phyloP scores from a whole-genome alignment of 2,888 invertebrate species.

The Vanessa cardui region DNA sequence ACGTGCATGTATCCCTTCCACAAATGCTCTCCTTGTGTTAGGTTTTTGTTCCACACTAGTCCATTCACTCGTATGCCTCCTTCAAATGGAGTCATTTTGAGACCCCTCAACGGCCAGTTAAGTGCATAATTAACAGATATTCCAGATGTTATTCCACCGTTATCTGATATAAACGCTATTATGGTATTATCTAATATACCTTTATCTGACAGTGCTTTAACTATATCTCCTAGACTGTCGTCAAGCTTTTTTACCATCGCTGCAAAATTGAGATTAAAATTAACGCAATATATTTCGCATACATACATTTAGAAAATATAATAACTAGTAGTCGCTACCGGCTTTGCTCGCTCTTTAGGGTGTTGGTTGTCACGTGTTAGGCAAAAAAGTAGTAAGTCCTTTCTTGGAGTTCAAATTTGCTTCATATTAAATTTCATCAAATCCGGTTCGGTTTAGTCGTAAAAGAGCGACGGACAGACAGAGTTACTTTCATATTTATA shows the following conservation, averaged over 20 bases:
- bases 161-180: constrained; percentile 93
- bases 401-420: too few species aligned
- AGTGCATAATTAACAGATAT: constrained; percentile 88
- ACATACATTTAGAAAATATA: neutral
- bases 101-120: constrained; percentile 90
- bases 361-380: too few species aligned
- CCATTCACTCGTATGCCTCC: constrained; percentile 90
- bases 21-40: constrained; percentile 64
- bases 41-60: constrained; percentile 84
- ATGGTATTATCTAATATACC: constrained; percentile 91
- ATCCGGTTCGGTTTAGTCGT: too few species aligned
- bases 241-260: constrained; percentile 94
- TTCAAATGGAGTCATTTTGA: constrained; percentile 91
- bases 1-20: constrained; percentile 86
- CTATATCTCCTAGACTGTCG: constrained; percentile 90
- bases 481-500: too few species aligned
- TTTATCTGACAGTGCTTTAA: constrained; percentile 85
- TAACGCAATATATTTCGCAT: neutral
- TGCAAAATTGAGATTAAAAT: constrained; percentile 58
- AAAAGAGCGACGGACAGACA: too few species aligned
- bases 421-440: too few species aligned
- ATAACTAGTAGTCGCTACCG: too few species aligned
- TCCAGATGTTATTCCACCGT: constrained; percentile 91
- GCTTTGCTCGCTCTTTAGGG: too few species aligned
- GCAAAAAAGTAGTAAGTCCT: too few species aligned